Evolutionary conservation across 2,113 vertebrate genomes (phyloP).

Genomic region (Phalacrocorax pelagicus): DNA sequence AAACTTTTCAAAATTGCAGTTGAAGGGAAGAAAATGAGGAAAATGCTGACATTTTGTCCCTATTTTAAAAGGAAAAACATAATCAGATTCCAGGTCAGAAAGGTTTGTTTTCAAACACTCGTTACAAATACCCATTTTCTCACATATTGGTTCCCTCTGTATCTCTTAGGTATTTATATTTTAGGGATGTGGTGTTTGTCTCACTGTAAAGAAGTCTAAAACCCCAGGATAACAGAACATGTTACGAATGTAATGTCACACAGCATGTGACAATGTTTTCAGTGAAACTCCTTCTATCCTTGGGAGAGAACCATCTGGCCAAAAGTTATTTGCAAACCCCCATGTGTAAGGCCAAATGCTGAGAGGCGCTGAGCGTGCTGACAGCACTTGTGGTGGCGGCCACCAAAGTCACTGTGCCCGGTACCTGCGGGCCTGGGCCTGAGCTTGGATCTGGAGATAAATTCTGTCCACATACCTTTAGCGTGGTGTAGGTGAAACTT

Average conservation of each 20-base stretch:
- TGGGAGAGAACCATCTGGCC: background rate
- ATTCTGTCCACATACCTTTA: background rate
- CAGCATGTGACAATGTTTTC: background rate
- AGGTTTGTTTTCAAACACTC: background rate
- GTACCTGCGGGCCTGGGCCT: background rate
- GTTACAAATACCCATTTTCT: background rate
- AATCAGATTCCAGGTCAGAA: background rate
- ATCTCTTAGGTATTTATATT: background rate
- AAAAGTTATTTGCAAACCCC: background rate
- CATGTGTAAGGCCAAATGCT: background rate
- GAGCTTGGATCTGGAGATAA: background rate
- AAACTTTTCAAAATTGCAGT: background rate
- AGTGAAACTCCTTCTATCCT: background rate
- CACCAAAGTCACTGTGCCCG: background rate
- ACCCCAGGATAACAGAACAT: background rate
- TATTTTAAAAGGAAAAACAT: background rate
- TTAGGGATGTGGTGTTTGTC: background rate
- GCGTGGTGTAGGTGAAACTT: background rate
- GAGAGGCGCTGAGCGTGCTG: background rate
- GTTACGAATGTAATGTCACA: background rate
- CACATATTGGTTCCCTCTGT: background rate
- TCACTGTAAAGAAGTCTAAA: background rate
- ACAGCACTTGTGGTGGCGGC: accelerated
- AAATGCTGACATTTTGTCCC: background rate
- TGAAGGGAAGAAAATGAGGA: background rate